Conservation (phyloP, 2,797 vertebrate genomes). For the Takifugu ocellatus region DNA sequence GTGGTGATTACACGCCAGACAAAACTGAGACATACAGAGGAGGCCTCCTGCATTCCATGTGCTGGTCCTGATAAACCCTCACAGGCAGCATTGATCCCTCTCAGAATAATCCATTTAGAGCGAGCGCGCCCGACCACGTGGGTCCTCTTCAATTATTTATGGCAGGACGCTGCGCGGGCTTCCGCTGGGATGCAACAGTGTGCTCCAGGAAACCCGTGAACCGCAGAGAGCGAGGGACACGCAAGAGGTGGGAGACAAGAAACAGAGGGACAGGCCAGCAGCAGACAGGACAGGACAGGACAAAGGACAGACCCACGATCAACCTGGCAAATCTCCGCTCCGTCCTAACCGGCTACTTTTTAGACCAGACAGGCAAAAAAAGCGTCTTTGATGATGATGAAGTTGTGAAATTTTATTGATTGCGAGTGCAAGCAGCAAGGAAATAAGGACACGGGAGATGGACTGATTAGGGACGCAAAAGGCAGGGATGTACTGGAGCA, state of each 20-base stretch:
- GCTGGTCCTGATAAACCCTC: conserved; percentile 72
- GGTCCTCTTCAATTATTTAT: conserved; percentile 77
- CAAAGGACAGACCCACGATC: background rate
- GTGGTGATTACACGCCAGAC: background rate
- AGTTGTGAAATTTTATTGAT: too few species aligned
- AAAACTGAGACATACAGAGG: conserved; percentile 59
- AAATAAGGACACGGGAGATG: too few species aligned
- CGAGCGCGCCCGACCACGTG: conserved; percentile 70
- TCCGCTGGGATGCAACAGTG: conserved; percentile 72
- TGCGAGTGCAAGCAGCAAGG: too few species aligned
- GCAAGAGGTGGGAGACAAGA: background rate
- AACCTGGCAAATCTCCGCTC: too few species aligned
- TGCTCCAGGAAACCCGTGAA: conserved; percentile 33
- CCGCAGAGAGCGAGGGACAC: background rate
- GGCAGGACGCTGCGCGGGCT: conserved; percentile 70
- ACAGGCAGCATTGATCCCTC: conserved; percentile 74
- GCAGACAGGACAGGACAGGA: background rate
- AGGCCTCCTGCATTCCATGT: conserved; percentile 70
- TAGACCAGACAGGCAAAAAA: too few species aligned
- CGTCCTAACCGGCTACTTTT: too few species aligned
- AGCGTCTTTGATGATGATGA: too few species aligned
- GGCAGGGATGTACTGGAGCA: too few species aligned
- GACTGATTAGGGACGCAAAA: too few species aligned
- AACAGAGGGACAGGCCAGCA: background rate
- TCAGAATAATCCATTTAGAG: conserved; percentile 78